Conservation (phyloP, 2,797 vertebrate species). For the Propithecus perrieri region DNA sequence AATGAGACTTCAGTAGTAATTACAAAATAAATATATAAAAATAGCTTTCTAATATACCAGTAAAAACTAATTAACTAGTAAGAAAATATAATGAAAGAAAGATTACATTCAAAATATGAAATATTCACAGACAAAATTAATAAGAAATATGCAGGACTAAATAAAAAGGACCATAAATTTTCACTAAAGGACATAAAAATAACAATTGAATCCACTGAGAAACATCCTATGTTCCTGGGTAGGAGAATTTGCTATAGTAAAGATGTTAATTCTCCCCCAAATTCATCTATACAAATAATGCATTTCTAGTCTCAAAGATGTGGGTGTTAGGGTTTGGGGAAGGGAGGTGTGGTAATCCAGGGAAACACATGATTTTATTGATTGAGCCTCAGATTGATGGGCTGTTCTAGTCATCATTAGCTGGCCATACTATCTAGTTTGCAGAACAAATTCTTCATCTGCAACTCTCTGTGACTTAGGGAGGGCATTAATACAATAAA, state of each 20-base stretch:
- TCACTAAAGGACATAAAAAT: conserved; percentile 68
- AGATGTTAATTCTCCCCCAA: conserved; percentile 31
- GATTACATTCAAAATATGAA: conserved; percentile 57
- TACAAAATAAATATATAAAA: conserved; percentile 57
- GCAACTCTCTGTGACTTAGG: neutral
- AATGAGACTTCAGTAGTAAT: conserved; percentile 52
- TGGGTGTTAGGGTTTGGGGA: neutral
- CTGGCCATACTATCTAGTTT: neutral
- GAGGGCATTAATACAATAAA: neutral
- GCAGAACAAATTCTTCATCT: conserved; percentile 2
- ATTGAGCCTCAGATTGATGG: neutral
- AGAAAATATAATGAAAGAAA: conserved; percentile 54
- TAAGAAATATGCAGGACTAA: conserved; percentile 60
- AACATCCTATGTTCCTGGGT: neutral
- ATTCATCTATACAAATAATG: conserved; percentile 37
- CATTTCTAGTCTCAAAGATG: conserved; percentile 31
- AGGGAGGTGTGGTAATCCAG: neutral
- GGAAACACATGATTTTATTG: conserved; percentile 13
- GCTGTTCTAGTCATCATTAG: neutral
- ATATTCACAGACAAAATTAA: conserved; percentile 56
- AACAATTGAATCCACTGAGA: conserved; percentile 61
- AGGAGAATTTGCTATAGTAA: conserved; percentile 54
- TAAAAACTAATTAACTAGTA: conserved; percentile 58
- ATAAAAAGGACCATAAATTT: conserved; percentile 65
- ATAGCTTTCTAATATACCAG: conserved; percentile 35